phyloP scores from a whole-genome alignment of 2,113 vertebrate genomes.

The Argyrosomus japonicus region DNA sequence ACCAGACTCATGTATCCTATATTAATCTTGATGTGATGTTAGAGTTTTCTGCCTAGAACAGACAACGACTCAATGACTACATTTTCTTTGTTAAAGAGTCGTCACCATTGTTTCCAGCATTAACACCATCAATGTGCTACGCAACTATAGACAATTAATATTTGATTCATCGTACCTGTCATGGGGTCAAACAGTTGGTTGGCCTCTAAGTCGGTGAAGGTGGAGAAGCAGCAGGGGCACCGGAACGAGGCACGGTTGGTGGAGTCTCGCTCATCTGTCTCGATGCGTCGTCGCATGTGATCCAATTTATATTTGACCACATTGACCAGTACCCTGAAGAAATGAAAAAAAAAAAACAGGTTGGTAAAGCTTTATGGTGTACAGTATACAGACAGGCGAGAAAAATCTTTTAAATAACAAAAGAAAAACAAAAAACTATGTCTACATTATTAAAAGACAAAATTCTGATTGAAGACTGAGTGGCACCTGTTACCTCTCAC shows the following conservation, averaged over 20 bases:
- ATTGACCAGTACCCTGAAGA: conserved; percentile 91
- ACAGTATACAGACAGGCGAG: not conserved
- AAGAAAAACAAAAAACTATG: not conserved
- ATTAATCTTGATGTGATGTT: no score
- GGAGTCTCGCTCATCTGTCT: conserved; percentile 96
- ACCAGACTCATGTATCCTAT: no score
- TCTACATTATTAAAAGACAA: no score
- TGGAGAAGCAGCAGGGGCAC: conserved; percentile 94
- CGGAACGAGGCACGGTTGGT: conserved; percentile 97
- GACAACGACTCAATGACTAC: no score
- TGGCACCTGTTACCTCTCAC: not conserved
- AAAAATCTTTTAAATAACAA: not conserved
- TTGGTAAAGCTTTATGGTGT: not conserved
- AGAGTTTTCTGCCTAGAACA: no score
- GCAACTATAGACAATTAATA: not conserved
- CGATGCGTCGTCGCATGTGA: conserved; percentile 98
- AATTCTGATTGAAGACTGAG: not conserved
- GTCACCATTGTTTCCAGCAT: no score
- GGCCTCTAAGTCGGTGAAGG: conserved; percentile 97
- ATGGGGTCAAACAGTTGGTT: conserved; percentile 96
- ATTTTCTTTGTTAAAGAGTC: no score
- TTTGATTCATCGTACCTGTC: conserved; percentile 84
- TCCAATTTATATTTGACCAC: conserved; percentile 99
- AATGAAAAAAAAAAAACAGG: conserved; percentile 24
- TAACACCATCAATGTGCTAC: not conserved